Evolutionary conservation across 2,888 invertebrate genomes (phyloP), one percentile per base, ranked within the genome.

Genomic region (Cataglyphis rosenhaueri): DNA sequence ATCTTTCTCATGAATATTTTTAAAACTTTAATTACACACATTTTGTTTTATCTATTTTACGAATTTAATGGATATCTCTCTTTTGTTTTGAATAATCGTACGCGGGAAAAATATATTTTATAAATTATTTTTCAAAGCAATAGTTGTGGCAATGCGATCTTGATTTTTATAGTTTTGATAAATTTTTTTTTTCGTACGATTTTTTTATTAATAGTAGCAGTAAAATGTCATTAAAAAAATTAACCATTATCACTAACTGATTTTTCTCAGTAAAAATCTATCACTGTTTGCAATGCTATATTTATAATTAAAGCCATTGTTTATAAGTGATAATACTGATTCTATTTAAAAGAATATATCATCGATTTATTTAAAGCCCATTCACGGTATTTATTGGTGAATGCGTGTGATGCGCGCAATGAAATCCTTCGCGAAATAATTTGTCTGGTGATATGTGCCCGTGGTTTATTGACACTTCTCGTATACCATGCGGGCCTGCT

Each of bases 391-490:
- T 12, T 35, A 9, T 25, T 25, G 8, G 1, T n/a, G 1, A 61
- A 38, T 8, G 25, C 29, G 3, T 9, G n/a, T 3, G 10, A 41
- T n/a, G 52, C 5, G 12, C 29, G 52, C 10, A 57, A 66, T 41
- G 10, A 57, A 57, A 57, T 52, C 15, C 10, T 41, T 57, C 38
- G 29, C 55, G 25, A 76, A 65, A 75, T 75, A 65, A 66, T 76
- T 25, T 0, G 18, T 52, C 52, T 8, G 52, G 15, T 12, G 38
- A 15, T 55, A 65, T 38, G 66, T 81, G 74, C 73, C 5, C 15
- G 82, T 57, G 64, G 74, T 86, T 81, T 70, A 81, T 83, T 70
- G 79, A 44, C 29, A 44, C 29, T 70, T 44, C 62, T 38, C 10
- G 64, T 71, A 59, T 68, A 64, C 65, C 73, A 44, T 29, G 59